These are phyloP conservation scores for Paramormyrops kingsleyae DNA, from an alignment of 2,113 vertebrate genomes.

Conservation along the genomic window DNA sequence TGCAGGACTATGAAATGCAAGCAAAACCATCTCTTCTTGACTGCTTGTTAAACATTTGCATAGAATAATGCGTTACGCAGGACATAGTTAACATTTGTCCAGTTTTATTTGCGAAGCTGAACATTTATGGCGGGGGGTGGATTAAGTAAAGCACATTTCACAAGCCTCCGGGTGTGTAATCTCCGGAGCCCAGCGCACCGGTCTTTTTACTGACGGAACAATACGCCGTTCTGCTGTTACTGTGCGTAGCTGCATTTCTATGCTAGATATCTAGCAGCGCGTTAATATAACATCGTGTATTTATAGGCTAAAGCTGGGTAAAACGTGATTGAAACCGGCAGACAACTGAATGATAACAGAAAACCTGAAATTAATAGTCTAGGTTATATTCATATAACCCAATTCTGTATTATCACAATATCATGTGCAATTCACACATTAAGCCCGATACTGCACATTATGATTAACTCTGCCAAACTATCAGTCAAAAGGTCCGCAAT, in stretches of 20 bases:
- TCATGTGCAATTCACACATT: neutral
- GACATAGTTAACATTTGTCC: neutral
- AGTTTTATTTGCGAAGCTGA: neutral
- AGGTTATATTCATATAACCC: neutral
- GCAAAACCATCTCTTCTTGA: neutral
- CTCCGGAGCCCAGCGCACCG: neutral
- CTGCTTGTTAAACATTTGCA: neutral
- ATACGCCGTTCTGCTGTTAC: neutral
- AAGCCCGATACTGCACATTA: neutral
- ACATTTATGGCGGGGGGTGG: neutral
- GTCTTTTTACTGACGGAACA: neutral
- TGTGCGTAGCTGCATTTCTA: neutral
- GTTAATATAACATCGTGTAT: neutral
- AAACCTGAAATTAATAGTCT: neutral
- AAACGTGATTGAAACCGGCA: neutral
- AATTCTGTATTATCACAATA: neutral
- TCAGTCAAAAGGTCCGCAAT: neutral
- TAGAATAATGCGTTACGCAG: neutral
- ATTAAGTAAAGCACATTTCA: neutral
- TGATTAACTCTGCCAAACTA: neutral
- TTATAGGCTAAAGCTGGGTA: neutral
- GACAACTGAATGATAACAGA: neutral
- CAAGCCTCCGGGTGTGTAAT: neutral
- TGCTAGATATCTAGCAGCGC: neutral
- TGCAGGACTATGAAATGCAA: neutral